Percentiles rank a stretch among this genome's conserved stretches.
Evolutionary conservation across 37 sponge, comb jelly and placozoan genomes (phyloP).

Genomic region (Beroe ovata): DNA sequence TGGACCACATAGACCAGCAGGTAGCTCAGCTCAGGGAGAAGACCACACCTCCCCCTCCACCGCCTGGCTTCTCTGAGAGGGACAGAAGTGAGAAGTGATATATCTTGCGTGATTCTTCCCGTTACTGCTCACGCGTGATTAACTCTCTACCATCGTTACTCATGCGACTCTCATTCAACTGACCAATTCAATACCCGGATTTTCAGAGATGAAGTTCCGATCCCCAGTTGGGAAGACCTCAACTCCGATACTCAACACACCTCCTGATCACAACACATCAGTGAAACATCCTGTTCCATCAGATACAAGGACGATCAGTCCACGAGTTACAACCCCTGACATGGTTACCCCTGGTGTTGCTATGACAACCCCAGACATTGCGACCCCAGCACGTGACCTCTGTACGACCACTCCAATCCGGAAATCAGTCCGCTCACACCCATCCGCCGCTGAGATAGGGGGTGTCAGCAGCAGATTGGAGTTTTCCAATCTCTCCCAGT

Average conservation of each 20-base stretch:
- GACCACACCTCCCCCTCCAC: too few relatives aligned
- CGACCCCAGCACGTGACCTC: too few relatives aligned
- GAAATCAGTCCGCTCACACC: background rate
- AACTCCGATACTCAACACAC: background rate
- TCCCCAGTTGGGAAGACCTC: background rate
- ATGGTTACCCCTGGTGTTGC: too few relatives aligned
- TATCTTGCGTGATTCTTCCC: too few relatives aligned
- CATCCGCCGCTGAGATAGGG: background rate
- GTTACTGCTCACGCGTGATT: too few relatives aligned
- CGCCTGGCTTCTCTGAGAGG: conserved; percentile 41
- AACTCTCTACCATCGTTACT: background rate
- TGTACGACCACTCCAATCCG: background rate
- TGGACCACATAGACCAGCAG: background rate
- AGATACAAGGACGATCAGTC: too few relatives aligned
- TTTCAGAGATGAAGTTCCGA: conserved; percentile 50
- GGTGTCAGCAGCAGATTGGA: background rate
- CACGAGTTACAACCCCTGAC: background rate
- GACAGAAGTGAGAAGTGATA: conserved; percentile 64
- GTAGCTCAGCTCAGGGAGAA: background rate
- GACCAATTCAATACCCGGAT: background rate
- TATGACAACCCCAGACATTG: conserved; percentile 33
- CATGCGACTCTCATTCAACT: background rate
- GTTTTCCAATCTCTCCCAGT: background rate
- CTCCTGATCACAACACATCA: background rate
- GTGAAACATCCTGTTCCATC: background rate